phyloP scores from a whole-genome alignment of 2,888 invertebrate genomes.

The Melanchra persicariae region DNA sequence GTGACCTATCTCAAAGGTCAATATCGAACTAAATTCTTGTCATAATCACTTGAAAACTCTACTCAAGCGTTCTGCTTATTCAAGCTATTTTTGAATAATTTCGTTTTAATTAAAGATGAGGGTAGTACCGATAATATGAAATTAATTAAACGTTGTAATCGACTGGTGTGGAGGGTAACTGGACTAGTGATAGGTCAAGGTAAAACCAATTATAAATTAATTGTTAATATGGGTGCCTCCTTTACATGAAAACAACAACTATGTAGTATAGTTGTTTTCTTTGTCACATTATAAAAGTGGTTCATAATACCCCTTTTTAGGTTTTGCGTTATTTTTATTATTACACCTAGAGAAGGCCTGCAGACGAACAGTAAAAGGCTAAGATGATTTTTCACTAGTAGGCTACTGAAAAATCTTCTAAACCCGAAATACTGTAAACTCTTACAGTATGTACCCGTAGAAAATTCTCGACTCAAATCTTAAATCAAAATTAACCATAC shows the following conservation, averaged over 20 bases:
- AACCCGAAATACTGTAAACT: too few species aligned
- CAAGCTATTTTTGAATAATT: conserved; percentile 20
- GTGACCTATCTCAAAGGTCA: conserved; percentile 58
- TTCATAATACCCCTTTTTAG: too few species aligned
- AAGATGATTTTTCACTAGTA: neutral
- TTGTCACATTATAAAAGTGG: too few species aligned
- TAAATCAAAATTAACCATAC: neutral
- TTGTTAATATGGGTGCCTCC: too few species aligned
- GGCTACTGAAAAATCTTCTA: too few species aligned
- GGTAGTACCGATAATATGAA: neutral
- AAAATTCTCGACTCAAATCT: neutral
- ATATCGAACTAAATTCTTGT: conserved; percentile 38
- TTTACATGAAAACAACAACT: too few species aligned
- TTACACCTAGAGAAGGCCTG: too few species aligned
- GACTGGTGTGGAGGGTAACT: neutral
- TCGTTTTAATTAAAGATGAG: conserved; percentile 8
- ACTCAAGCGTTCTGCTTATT: conserved; percentile 25
- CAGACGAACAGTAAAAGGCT: neutral
- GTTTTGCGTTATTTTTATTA: too few species aligned
- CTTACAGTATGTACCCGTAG: neutral
- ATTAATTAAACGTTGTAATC: neutral
- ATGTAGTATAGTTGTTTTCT: too few species aligned
- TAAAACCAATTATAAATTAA: neutral
- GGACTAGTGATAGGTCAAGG: neutral
- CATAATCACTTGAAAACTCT: conserved; percentile 46